Evolutionary conservation across 2,888 invertebrate genomes (phyloP).

Genomic region (Cybosia mesomella): DNA sequence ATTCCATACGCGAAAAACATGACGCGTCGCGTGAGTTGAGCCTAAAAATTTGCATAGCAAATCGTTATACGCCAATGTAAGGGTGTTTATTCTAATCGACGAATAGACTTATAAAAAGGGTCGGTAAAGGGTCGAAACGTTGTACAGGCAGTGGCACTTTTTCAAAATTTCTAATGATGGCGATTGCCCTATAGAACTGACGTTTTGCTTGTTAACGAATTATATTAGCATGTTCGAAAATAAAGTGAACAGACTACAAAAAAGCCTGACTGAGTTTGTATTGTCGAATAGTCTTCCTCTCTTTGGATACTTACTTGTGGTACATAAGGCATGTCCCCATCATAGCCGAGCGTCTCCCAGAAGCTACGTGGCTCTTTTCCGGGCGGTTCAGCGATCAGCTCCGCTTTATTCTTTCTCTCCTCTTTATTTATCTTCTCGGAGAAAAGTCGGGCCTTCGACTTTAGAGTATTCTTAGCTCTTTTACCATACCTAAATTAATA

Average conservation of each 20-base stretch:
- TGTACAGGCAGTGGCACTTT: too few relatives aligned
- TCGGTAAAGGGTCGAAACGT: background rate
- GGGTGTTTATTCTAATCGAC: too few relatives aligned
- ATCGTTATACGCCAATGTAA: too few relatives aligned
- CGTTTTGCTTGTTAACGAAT: background rate
- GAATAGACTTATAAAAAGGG: too few relatives aligned
- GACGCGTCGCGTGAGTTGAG: too few relatives aligned
- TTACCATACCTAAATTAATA: conserved; percentile 88
- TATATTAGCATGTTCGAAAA: too few relatives aligned
- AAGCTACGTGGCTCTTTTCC: conserved; percentile 95
- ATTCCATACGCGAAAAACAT: too few relatives aligned
- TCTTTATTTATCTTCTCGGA: conserved; percentile 99
- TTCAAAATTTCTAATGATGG: background rate
- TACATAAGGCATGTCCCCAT: conserved; percentile 80
- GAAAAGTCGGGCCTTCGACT: conserved; percentile 95
- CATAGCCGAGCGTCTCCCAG: conserved; percentile 91
- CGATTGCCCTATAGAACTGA: background rate
- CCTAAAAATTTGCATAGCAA: too few relatives aligned
- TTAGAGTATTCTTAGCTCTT: conserved; percentile 94
- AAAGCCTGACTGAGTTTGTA: too few relatives aligned
- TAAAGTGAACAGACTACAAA: too few relatives aligned
- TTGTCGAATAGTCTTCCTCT: too few relatives aligned
- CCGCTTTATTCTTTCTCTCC: conserved; percentile 97
- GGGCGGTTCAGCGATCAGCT: conserved; percentile 94
- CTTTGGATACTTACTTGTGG: conserved; percentile 61